Conservation (phyloP, 2,797 vertebrate species). For the Toxotes lorentzi region DNA sequence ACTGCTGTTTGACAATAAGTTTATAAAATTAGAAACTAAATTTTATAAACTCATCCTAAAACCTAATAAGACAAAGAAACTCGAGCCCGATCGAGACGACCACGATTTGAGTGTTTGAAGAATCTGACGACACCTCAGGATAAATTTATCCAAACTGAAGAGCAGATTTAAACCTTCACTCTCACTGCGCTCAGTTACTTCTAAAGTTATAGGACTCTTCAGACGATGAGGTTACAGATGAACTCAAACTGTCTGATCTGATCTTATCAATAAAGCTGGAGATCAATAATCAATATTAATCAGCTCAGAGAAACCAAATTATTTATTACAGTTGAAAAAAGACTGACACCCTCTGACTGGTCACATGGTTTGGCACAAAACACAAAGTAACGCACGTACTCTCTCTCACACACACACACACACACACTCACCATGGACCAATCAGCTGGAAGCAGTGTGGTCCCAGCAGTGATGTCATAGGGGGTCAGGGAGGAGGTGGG, state of each 20-base stretch:
- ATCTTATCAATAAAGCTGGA: constrained; percentile 36
- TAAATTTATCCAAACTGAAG: too few species aligned
- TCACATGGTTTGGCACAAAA: constrained; percentile 75
- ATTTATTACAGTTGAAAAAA: constrained; percentile 81
- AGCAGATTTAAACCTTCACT: too few species aligned
- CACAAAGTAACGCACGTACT: not conserved
- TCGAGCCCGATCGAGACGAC: too few species aligned
- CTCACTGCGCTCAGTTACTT: not conserved
- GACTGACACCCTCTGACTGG: constrained; percentile 38
- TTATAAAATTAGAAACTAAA: too few species aligned
- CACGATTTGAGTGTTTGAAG: too few species aligned
- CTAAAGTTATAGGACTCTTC: not conserved
- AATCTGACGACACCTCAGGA: too few species aligned
- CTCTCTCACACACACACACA: not conserved
- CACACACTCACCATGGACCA: constrained; percentile 32
- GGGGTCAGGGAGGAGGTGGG: constrained; percentile 5
- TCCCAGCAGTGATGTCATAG: constrained; percentile 49
- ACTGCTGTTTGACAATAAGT: too few species aligned
- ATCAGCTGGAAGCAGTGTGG: constrained; percentile 43
- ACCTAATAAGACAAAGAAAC: too few species aligned
- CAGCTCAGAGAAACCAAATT: constrained; percentile 49
- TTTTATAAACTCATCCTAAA: too few species aligned
- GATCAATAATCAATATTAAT: constrained; percentile 4
- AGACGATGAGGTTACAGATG: not conserved
- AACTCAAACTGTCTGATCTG: not conserved